Conservation (phyloP, 2,888 invertebrate genomes). For the Eupithecia dodoneata region DNA sequence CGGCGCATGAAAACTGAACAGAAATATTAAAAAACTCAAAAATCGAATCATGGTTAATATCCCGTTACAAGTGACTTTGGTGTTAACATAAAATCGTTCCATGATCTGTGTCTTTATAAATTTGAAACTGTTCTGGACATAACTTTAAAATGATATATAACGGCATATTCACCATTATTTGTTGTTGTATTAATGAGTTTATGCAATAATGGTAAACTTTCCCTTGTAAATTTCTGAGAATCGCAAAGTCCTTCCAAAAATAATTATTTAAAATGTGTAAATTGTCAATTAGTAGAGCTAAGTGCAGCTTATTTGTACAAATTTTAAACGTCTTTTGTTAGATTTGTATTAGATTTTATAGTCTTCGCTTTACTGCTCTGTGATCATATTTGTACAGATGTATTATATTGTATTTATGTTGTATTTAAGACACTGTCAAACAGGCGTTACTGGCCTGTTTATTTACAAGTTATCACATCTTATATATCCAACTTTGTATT, state of each 20-base stretch:
- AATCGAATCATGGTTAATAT: too few relatives aligned
- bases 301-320: not conserved
- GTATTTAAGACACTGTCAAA: conserved; percentile 7
- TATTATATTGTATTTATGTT: conserved; percentile 27
- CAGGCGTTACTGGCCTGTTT: not conserved
- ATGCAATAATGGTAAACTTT: not conserved
- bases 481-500: not conserved
- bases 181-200: not conserved
- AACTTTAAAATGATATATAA: not conserved
- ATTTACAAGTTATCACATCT: not conserved
- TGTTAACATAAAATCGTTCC: conserved; percentile 16
- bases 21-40: too few relatives aligned
- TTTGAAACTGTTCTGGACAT: not conserved
- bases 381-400: conserved; percentile 39
- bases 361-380: conserved; percentile 30
- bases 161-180: not conserved
- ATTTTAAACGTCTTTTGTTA: conserved; percentile 1
- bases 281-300: not conserved
- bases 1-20: too few relatives aligned
- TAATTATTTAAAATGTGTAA: not conserved
- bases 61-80: too few relatives aligned
- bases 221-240: not conserved
- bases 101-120: conserved; percentile 10
- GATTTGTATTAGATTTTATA: conserved; percentile 21
- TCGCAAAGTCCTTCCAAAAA: not conserved